Percentiles rank a stretch among this genome's conserved stretches.
Conservation (phyloP, 2,888 invertebrate species). For the Luperina testacea region DNA sequence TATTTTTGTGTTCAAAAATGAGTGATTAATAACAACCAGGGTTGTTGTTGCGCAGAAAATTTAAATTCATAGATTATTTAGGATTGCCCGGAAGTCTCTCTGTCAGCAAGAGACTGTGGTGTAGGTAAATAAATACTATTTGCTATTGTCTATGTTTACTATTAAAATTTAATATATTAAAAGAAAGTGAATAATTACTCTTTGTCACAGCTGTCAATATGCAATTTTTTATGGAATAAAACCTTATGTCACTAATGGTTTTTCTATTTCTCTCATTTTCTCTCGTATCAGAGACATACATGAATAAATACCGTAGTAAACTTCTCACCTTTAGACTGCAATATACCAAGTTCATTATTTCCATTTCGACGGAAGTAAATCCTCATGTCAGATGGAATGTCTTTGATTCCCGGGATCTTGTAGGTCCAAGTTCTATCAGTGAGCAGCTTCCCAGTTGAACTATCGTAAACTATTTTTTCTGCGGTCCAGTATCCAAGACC, state of each 20-base stretch:
- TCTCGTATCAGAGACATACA: too few relatives aligned
- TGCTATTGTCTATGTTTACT: too few relatives aligned
- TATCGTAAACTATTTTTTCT: constrained; percentile 92
- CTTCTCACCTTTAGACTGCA: constrained; percentile 91
- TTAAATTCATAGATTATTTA: neutral
- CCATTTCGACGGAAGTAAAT: constrained; percentile 91
- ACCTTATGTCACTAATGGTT: too few relatives aligned
- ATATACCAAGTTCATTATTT: constrained; percentile 91
- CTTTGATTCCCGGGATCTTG: constrained; percentile 94
- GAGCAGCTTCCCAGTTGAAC: constrained; percentile 91
- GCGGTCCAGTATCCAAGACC: constrained; percentile 94
- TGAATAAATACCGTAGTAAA: neutral
- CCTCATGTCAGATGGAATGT: constrained; percentile 94
- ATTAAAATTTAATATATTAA: neutral
- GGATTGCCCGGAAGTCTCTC: neutral
- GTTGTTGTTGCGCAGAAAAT: too few relatives aligned
- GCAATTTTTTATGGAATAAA: too few relatives aligned
- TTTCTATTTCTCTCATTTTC: too few relatives aligned
- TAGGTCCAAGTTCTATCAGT: constrained; percentile 96
- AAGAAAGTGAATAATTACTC: too few relatives aligned
- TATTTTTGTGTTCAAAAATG: too few relatives aligned
- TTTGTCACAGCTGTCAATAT: too few relatives aligned
- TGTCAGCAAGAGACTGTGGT: neutral
- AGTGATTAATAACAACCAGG: too few relatives aligned
- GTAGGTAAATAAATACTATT: too few relatives aligned